These are phyloP conservation scores for Cerastis rubricosa DNA, from an alignment of 2,888 invertebrate genomes.

Conservation along the genomic window DNA sequence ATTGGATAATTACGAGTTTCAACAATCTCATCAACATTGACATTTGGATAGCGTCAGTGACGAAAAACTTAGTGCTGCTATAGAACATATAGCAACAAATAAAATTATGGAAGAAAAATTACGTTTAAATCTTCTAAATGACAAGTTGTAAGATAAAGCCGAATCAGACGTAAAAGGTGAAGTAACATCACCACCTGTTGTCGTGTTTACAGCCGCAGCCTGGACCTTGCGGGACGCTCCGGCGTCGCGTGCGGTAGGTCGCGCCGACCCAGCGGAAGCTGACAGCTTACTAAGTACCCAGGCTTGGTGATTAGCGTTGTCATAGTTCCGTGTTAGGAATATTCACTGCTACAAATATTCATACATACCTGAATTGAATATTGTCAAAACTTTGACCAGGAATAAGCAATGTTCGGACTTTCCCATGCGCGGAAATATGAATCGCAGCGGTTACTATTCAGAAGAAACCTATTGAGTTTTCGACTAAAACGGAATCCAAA, in stretches of 20 bases:
- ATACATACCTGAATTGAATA: conserved; percentile 2
- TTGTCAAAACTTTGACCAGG: neutral
- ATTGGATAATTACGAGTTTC: conserved; percentile 9
- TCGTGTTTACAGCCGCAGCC: conserved; percentile 48
- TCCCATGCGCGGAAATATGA: neutral
- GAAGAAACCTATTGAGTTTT: neutral
- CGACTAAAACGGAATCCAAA: neutral
- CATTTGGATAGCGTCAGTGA: conserved; percentile 7
- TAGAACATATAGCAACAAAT: neutral
- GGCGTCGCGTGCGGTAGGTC: conserved; percentile 72
- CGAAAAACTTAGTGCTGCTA: neutral
- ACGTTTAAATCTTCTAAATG: neutral
- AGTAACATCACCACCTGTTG: conserved; percentile 62
- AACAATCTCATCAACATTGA: conserved; percentile 23
- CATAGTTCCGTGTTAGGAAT: conserved; percentile 13
- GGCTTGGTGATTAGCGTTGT: conserved; percentile 13
- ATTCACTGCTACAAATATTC: conserved; percentile 6
- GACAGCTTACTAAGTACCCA: conserved; percentile 39
- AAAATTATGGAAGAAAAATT: neutral
- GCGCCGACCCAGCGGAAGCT: conserved; percentile 40
- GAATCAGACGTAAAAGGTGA: conserved; percentile 15
- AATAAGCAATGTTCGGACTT: neutral
- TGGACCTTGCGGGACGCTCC: conserved; percentile 63
- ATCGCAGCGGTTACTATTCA: neutral
- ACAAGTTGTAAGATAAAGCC: neutral